Evolutionary conservation across 2,888 invertebrate genomes (phyloP).

Genomic region (Eupithecia centaureata): DNA sequence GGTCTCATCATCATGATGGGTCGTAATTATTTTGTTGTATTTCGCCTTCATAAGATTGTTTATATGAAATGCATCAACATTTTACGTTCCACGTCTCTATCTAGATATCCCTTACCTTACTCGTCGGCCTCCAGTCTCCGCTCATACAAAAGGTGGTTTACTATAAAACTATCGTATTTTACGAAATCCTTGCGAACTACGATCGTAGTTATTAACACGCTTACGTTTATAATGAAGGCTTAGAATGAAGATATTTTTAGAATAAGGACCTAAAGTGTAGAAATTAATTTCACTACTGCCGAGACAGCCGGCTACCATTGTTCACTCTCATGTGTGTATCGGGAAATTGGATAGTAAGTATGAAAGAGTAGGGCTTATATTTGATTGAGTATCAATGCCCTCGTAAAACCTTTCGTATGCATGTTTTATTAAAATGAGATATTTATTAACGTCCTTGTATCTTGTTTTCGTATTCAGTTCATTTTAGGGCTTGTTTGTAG

Average conservation of each 20-base stretch:
- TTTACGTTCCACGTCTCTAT: too few relatives aligned
- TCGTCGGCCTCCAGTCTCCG: too few relatives aligned
- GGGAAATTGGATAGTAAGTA: background rate
- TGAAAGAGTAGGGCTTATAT: slow-evolving; percentile 1
- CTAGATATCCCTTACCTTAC: too few relatives aligned
- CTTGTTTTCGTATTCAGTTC: background rate
- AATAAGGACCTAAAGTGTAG: too few relatives aligned
- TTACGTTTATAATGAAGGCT: background rate
- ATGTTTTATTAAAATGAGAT: background rate
- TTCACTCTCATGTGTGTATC: background rate
- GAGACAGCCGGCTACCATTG: background rate
- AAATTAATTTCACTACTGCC: background rate
- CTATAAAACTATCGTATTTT: background rate
- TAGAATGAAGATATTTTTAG: too few relatives aligned
- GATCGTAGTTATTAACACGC: background rate
- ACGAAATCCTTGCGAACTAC: background rate
- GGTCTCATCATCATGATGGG: too few relatives aligned
- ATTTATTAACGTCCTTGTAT: background rate
- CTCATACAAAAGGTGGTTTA: too few relatives aligned
- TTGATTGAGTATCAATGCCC: slow-evolving; percentile 6
- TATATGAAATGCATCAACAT: background rate
- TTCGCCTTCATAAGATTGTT: background rate
- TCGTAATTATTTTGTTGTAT: too few relatives aligned
- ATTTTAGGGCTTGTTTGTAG: background rate
- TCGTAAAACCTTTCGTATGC: slow-evolving; percentile 1